These are phyloP conservation scores for Fulica atra DNA, from an alignment of 2,113 vertebrate species.

Conservation along the genomic window DNA sequence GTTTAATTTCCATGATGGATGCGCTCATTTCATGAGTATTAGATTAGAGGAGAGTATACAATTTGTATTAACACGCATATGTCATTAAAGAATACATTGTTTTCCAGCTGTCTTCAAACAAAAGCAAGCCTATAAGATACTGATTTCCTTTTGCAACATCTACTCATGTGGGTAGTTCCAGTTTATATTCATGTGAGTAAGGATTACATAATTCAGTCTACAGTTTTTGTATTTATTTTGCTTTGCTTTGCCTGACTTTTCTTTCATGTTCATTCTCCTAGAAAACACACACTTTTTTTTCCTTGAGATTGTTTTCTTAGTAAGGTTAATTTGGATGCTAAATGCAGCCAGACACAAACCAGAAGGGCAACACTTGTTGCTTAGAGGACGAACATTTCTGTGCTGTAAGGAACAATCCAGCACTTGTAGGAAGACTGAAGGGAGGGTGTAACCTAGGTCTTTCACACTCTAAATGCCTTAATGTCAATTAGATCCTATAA, in stretches of 20 bases:
- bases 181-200: slow-evolving; percentile 6
- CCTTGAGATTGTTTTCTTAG: background rate
- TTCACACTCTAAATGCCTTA: background rate
- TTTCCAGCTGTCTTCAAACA: slow-evolving; percentile 57
- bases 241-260: background rate
- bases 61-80: slow-evolving; percentile 64
- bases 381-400: background rate
- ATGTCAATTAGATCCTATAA: background rate
- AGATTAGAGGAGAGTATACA: slow-evolving; percentile 67
- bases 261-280: background rate
- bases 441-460: background rate
- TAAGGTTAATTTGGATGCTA: background rate
- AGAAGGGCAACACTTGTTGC: background rate
- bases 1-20: slow-evolving; percentile 71
- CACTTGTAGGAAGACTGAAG: background rate
- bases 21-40: slow-evolving; percentile 70
- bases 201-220: background rate
- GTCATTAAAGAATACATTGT: slow-evolving; percentile 57
- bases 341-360: slow-evolving; percentile 30
- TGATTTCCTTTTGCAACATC: background rate
- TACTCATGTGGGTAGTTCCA: background rate
- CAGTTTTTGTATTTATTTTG: slow-evolving; percentile 9
- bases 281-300: background rate
- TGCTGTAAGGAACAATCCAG: background rate
- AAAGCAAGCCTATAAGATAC: slow-evolving; percentile 14